Percentiles rank a stretch among this genome's conserved stretches.
Conservation (phyloP, 2,888 invertebrate species). For the Lumbricus terrestris region DNA sequence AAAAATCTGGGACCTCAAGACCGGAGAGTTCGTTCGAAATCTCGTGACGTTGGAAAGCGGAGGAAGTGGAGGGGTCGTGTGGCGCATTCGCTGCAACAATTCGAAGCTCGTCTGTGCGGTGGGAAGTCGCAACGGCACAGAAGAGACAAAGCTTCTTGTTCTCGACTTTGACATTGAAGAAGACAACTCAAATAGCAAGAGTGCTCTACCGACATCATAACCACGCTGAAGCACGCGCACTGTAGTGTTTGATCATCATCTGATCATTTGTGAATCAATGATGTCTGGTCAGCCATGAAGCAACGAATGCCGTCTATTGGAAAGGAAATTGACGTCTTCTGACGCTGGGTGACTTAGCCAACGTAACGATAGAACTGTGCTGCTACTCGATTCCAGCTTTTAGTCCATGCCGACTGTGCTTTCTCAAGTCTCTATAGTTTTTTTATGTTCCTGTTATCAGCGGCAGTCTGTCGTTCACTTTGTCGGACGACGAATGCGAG, state of each 20-base stretch:
- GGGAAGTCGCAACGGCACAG: constrained; percentile 95
- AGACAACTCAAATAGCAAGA: neutral
- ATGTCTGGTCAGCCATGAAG: neutral
- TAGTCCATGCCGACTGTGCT: neutral
- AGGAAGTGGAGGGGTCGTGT: constrained; percentile 96
- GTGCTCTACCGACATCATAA: neutral
- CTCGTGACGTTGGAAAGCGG: constrained; percentile 89
- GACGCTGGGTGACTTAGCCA: neutral
- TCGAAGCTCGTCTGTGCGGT: constrained; percentile 97
- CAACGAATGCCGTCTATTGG: neutral
- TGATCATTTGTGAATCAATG: neutral
- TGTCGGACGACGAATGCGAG: neutral
- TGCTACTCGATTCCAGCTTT: constrained; percentile 3
- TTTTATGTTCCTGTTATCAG: neutral
- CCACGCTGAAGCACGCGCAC: neutral
- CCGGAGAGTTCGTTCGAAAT: constrained; percentile 89
- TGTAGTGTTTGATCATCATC: neutral
- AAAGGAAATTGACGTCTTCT: neutral
- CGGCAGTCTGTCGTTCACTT: neutral
- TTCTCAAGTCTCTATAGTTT: neutral
- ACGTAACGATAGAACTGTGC: neutral
- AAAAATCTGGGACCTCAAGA: constrained; percentile 96
- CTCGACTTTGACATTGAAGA: constrained; percentile 85
- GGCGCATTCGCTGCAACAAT: constrained; percentile 91
- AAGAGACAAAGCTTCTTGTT: constrained; percentile 96